Conservation (phyloP, 2,797 vertebrate genomes). For the Hybognathus amarus region DNA sequence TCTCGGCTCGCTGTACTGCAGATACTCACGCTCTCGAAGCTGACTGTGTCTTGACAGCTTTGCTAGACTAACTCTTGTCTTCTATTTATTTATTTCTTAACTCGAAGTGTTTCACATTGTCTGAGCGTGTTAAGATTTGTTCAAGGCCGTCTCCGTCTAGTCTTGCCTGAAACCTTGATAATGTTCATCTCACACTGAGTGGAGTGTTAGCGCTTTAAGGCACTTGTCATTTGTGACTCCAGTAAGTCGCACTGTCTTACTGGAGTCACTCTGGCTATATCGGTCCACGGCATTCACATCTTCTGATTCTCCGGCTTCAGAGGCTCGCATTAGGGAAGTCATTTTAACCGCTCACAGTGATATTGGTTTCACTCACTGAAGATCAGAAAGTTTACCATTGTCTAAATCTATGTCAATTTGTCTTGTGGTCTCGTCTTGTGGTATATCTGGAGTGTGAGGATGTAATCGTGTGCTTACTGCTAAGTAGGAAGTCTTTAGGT, state of each 20-base stretch:
- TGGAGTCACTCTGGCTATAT: not conserved
- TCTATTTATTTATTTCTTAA: not conserved
- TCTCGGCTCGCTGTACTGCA: conserved; percentile 50
- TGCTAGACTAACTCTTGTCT: conserved; percentile 10
- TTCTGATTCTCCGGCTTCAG: not conserved
- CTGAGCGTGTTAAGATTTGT: conserved; percentile 10
- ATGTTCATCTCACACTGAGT: not conserved
- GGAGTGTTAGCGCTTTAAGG: conserved; percentile 11
- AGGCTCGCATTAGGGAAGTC: not conserved
- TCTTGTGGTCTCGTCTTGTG: not conserved
- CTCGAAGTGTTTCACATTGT: conserved; percentile 8
- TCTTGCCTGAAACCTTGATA: conserved; percentile 10
- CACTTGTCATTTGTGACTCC: conserved; percentile 38
- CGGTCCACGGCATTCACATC: conserved; percentile 7
- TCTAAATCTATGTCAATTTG: not conserved
- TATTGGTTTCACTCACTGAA: not conserved
- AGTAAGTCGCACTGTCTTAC: conserved; percentile 9
- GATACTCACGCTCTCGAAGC: conserved; percentile 40
- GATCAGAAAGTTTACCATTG: not conserved
- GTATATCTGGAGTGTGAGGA: not conserved
- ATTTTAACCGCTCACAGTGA: not conserved
- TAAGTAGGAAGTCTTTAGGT: not conserved
- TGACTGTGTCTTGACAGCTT: not conserved
- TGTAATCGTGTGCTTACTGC: not conserved
- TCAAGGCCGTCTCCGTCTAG: not conserved